Conservation (phyloP, 2,888 invertebrate species). For the Drosophila kambysellisi region DNA sequence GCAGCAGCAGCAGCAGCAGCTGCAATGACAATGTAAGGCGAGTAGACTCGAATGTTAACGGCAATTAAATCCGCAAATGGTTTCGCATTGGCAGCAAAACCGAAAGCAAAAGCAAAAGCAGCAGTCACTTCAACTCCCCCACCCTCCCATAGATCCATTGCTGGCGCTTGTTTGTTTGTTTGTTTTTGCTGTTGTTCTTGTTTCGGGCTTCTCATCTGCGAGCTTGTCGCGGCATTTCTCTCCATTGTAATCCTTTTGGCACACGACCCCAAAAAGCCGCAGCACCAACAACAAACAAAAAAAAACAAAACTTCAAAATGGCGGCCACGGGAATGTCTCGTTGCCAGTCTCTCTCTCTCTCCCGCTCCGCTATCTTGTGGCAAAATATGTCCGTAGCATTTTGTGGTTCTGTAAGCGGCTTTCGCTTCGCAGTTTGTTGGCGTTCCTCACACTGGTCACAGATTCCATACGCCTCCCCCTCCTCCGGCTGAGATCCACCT, state of each 20-base stretch:
- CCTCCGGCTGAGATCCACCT: constrained; percentile 29
- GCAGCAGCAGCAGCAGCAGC: constrained; percentile 17
- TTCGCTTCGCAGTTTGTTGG: constrained; percentile 76
- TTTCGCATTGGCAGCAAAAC: constrained; percentile 63
- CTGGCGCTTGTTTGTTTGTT: neutral
- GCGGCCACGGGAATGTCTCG: constrained; percentile 22
- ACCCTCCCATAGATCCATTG: neutral
- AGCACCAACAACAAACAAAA: constrained; percentile 38
- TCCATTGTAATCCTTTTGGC: constrained; percentile 73
- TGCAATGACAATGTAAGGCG: constrained; percentile 58
- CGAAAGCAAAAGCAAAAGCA: constrained; percentile 17
- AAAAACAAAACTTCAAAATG: constrained; percentile 69
- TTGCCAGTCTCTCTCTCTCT: neutral
- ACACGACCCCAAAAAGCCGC: constrained; percentile 60
- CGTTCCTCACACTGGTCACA: constrained; percentile 43
- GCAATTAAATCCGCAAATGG: constrained; percentile 81
- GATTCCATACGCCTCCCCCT: neutral
- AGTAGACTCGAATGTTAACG: constrained; percentile 69
- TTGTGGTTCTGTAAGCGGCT: constrained; percentile 80
- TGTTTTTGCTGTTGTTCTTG: neutral
- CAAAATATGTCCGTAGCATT: constrained; percentile 79
- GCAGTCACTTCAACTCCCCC: constrained; percentile 17
- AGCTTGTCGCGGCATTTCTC: constrained; percentile 2
- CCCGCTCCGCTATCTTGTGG: constrained; percentile 11
- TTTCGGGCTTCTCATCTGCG: neutral